A percentile compares a stretch with the other conserved stretches of the same genome.
These are phyloP conservation scores for Caradrina kadenii DNA, from an alignment of 2,888 invertebrate species.

Conservation along the genomic window DNA sequence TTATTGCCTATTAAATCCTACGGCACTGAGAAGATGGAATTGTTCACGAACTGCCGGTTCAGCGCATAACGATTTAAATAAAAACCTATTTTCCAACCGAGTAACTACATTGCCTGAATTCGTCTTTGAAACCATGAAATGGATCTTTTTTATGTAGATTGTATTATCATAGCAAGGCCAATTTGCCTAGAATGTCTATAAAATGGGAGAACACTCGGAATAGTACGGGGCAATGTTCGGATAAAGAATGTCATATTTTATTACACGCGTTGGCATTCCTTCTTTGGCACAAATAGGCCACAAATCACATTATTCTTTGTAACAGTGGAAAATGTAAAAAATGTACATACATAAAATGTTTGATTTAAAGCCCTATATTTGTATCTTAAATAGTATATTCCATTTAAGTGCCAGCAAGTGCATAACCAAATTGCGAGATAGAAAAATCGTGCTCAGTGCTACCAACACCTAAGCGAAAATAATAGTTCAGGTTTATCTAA, in stretches of 20 bases:
- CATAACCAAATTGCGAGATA: neutral
- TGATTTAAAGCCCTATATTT: conserved; percentile 22
- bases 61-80: conserved; percentile 41
- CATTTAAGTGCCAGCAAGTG: neutral
- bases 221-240: conserved; percentile 64
- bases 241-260: conserved; percentile 70
- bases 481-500: neutral
- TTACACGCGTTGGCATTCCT: conserved; percentile 64
- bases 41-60: conserved; percentile 22
- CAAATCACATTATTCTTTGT: conserved; percentile 57
- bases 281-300: conserved; percentile 66
- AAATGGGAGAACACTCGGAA: conserved; percentile 38
- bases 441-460: neutral
- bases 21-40: conserved; percentile 25
- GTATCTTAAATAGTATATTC: conserved; percentile 2
- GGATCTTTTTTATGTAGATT: conserved; percentile 27
- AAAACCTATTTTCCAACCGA: conserved; percentile 44
- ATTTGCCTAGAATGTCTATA: conserved; percentile 50
- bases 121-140: conserved; percentile 19
- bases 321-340: conserved; percentile 49
- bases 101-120: conserved; percentile 23
- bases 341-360: conserved; percentile 13
- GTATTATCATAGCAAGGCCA: conserved; percentile 29
- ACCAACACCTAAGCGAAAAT: neutral
- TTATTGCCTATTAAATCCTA: conserved; percentile 28